phyloP scores from a whole-genome alignment of 2,113 vertebrate species.

The Aspiorhynchus laticeps region DNA sequence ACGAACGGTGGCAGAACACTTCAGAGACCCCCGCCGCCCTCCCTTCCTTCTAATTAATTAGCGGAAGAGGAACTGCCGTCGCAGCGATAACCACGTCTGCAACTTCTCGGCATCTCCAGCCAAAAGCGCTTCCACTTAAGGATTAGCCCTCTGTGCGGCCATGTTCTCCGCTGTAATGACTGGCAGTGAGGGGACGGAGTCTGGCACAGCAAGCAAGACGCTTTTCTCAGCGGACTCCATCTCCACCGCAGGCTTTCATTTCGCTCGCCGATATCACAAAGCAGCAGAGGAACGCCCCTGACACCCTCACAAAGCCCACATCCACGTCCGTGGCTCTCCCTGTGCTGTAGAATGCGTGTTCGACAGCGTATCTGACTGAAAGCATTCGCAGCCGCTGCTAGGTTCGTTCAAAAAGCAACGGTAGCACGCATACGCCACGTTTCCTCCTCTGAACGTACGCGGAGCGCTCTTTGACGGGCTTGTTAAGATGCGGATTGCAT shows the following conservation, averaged over 20 bases:
- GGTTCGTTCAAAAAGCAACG: background rate
- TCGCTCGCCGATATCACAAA: constrained; percentile 47
- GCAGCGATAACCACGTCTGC: constrained; percentile 68
- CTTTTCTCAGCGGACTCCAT: constrained; percentile 46
- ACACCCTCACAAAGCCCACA: constrained; percentile 48
- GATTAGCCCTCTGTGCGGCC: constrained; percentile 70
- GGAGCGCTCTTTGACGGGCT: constrained; percentile 22
- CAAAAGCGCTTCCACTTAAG: constrained; percentile 64
- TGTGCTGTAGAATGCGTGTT: constrained; percentile 20
- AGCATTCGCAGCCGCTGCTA: background rate
- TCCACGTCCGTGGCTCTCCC: constrained; percentile 18
- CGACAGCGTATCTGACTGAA: constrained; percentile 22
- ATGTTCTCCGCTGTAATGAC: constrained; percentile 64
- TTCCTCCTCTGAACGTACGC: background rate
- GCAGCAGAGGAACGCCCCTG: constrained; percentile 47
- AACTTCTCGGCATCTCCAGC: constrained; percentile 66
- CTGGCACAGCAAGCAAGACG: constrained; percentile 43
- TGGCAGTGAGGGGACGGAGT: constrained; percentile 27
- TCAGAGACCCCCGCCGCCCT: constrained; percentile 30
- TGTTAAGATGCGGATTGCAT: constrained; percentile 19
- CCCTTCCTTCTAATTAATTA: constrained; percentile 72
- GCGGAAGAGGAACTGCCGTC: constrained; percentile 68
- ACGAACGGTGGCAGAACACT: constrained; percentile 68
- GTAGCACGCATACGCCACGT: background rate
- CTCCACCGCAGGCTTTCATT: constrained; percentile 36